Evolutionary conservation across 2,888 invertebrate species (phyloP).

Genomic region (Drosophila meridionalis): DNA sequence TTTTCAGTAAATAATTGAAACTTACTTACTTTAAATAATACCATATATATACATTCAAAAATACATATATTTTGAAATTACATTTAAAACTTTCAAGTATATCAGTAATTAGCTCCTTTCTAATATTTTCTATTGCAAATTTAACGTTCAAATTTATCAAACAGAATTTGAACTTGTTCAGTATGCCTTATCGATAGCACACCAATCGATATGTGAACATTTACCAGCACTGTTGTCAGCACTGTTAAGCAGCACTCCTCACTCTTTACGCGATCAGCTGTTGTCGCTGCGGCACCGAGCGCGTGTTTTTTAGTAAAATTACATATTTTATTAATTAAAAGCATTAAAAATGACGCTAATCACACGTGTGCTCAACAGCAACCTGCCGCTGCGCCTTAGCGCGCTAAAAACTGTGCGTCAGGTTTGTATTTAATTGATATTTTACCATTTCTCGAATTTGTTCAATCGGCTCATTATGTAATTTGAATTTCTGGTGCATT

Average conservation of each 20-base stretch:
- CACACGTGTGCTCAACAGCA: slow-evolving; percentile 67
- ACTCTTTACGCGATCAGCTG: slow-evolving; percentile 57
- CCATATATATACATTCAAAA: no score
- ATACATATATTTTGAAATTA: no score
- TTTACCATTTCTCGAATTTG: neutral
- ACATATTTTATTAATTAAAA: slow-evolving; percentile 54
- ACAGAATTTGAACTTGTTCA: neutral
- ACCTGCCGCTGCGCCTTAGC: slow-evolving; percentile 63
- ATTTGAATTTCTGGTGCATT: slow-evolving; percentile 50
- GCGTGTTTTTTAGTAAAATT: slow-evolving; percentile 53
- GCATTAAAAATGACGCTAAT: slow-evolving; percentile 71
- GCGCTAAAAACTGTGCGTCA: slow-evolving; percentile 66
- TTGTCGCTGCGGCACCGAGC: slow-evolving; percentile 45
- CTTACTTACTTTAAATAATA: no score
- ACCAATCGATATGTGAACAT: neutral
- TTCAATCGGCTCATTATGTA: slow-evolving; percentile 72
- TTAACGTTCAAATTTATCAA: neutral
- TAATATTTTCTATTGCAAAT: no score
- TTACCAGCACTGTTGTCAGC: slow-evolving; percentile 1
- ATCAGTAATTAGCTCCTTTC: no score
- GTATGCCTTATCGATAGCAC: neutral
- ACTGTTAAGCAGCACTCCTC: slow-evolving; percentile 19
- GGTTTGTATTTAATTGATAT: slow-evolving; percentile 53
- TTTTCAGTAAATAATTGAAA: no score
- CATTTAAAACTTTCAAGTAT: no score